Percentiles rank a stretch among this genome's conserved stretches.
Conservation (phyloP, 2,888 invertebrate genomes). For the Pristionchus exspectatus region DNA sequence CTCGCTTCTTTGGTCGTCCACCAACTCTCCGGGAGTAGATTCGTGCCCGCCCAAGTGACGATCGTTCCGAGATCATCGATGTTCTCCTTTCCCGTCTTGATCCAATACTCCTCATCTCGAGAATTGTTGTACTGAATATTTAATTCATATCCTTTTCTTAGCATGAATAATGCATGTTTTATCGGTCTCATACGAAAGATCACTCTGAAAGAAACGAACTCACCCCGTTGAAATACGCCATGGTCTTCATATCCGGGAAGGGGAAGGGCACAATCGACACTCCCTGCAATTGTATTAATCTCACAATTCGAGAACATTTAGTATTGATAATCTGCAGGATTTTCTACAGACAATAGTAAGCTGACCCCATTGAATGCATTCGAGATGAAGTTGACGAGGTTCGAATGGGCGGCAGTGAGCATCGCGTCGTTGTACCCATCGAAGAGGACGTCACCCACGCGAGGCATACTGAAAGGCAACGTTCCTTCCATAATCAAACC, state of each 20-base stretch:
- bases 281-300: conserved; percentile 51
- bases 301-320: neutral
- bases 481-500: too few species aligned
- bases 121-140: conserved; percentile 76
- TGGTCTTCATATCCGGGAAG: conserved; percentile 68
- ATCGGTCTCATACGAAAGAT: too few species aligned
- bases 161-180: too few species aligned
- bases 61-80: conserved; percentile 68
- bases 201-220: too few species aligned
- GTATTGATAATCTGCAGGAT: neutral
- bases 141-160: too few species aligned
- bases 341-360: neutral
- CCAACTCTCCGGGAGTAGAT: conserved; percentile 68
- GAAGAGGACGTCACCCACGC: conserved; percentile 72
- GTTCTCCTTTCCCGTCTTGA: conserved; percentile 72
- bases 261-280: conserved; percentile 72
- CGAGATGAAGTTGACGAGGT: conserved; percentile 59
- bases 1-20: conserved; percentile 67
- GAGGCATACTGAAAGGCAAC: conserved; percentile 67
- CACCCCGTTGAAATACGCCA: conserved; percentile 73
- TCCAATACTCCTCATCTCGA: conserved; percentile 72
- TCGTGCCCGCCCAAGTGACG: conserved; percentile 66
- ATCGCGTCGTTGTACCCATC: conserved; percentile 74
- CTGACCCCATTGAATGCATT: conserved; percentile 59
- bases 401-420: conserved; percentile 69